A percentile compares a stretch with the other conserved stretches of the same genome.
These are phyloP conservation scores for Meteorus colon DNA, from an alignment of 2,888 invertebrate genomes.

Conservation along the genomic window DNA sequence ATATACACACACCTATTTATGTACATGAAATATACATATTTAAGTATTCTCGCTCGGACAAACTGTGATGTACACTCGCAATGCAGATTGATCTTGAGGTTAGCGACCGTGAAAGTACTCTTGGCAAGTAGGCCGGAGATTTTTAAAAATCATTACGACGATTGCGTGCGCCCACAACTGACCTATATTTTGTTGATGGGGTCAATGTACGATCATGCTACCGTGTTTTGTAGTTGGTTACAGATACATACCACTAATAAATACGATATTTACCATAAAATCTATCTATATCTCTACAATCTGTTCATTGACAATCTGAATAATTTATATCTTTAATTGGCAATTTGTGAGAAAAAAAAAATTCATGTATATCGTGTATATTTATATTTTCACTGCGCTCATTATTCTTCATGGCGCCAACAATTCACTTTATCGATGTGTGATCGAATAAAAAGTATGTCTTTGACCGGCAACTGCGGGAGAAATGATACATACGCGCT, in stretches of 20 bases:
- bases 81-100: slow-evolving; percentile 60
- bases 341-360: not conserved
- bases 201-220: slow-evolving; percentile 64
- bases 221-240: not conserved
- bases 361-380: not conserved
- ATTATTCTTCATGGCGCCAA: slow-evolving; percentile 3
- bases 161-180: slow-evolving; percentile 73
- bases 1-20: not conserved
- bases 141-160: slow-evolving; percentile 72
- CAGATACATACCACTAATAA: not conserved
- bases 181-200: slow-evolving; percentile 67
- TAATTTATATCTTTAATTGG: slow-evolving; percentile 3
- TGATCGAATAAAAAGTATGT: slow-evolving; percentile 18
- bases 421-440: slow-evolving; percentile 1
- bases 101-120: slow-evolving; percentile 73
- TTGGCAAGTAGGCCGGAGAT: slow-evolving; percentile 71
- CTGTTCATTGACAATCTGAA: not conserved
- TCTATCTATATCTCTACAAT: not conserved
- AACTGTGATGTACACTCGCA: slow-evolving; percentile 17
- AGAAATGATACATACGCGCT: not conserved
- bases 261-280: not conserved
- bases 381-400: not conserved
- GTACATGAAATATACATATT: not conserved
- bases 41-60: slow-evolving; percentile 6
- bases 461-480: not conserved